A percentile compares a stretch with the other conserved stretches of the same genome.
Evolutionary conservation across 2,797 vertebrate genomes (phyloP).

Genomic region (Periparus ater): DNA sequence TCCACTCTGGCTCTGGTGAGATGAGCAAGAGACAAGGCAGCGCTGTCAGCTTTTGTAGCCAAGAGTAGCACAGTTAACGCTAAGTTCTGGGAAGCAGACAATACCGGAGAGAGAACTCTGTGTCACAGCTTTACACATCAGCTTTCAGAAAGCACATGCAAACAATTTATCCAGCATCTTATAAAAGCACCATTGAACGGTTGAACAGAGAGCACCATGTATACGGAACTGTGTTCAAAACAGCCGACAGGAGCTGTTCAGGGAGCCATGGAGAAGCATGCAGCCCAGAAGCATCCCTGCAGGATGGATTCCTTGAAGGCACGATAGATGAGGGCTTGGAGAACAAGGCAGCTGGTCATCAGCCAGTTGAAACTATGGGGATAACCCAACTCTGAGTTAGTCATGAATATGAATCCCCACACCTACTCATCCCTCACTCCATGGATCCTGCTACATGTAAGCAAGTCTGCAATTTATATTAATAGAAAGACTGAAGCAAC

Average conservation of each 20-base stretch:
- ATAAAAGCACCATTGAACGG: conserved; percentile 61
- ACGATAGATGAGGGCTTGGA: background rate
- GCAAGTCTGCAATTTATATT: background rate
- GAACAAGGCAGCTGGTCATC: background rate
- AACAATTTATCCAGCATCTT: conserved; percentile 35
- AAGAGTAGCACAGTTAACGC: background rate
- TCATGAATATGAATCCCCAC: background rate
- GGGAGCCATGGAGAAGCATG: background rate
- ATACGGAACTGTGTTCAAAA: background rate
- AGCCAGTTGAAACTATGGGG: background rate
- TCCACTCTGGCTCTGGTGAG: background rate
- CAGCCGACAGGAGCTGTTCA: background rate
- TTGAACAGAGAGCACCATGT: conserved; percentile 19
- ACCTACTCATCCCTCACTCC: background rate
- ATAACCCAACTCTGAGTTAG: background rate
- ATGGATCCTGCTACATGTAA: background rate
- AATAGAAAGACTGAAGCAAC: background rate
- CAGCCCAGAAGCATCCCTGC: conserved; percentile 10
- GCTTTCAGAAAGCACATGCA: background rate
- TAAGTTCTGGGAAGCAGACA: background rate
- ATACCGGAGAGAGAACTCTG: background rate
- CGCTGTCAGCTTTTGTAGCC: background rate
- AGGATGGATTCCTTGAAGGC: conserved; percentile 45
- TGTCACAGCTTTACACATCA: background rate
- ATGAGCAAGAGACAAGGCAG: background rate